Conservation (phyloP, 2,113 vertebrate genomes). For the Gnathonemus echidnorhynchus region DNA sequence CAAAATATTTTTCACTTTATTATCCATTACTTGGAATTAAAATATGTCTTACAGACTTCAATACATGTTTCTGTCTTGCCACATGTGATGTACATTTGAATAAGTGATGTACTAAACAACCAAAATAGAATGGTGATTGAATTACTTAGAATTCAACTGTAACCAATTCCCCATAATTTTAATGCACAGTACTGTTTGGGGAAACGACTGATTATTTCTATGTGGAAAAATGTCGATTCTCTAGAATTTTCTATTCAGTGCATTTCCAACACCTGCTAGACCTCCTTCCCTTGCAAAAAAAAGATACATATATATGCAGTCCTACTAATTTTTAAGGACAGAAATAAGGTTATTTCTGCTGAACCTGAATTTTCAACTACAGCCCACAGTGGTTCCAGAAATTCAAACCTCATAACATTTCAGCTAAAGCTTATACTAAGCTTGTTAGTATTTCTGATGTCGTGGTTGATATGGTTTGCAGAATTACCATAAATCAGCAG, state of each 20-base stretch:
- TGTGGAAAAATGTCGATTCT: constrained; percentile 46
- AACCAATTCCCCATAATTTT: constrained; percentile 48
- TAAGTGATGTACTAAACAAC: constrained; percentile 42
- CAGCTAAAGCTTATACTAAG: constrained; percentile 98
- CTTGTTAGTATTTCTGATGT: constrained; percentile 99
- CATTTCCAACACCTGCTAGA: constrained; percentile 53
- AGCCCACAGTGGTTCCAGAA: constrained; percentile 91
- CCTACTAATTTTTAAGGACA: constrained; percentile 67
- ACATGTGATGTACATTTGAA: constrained; percentile 31
- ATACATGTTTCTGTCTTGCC: not conserved
- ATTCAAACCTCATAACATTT: constrained; percentile 99
- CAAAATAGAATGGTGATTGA: constrained; percentile 59
- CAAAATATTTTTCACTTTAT: not conserved
- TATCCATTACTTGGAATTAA: not conserved
- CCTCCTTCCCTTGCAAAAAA: constrained; percentile 67
- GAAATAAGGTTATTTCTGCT: constrained; percentile 80
- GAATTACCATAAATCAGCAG: constrained; percentile 99
- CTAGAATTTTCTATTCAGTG: constrained; percentile 48
- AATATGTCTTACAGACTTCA: not conserved
- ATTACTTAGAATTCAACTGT: constrained; percentile 49
- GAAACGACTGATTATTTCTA: constrained; percentile 55
- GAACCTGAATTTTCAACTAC: constrained; percentile 93
- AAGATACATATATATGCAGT: constrained; percentile 52
- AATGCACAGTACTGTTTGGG: constrained; percentile 49
- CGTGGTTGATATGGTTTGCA: constrained; percentile 76